These are phyloP conservation scores for Eulemur macaco DNA, from an alignment of 2,113 vertebrate genomes.

Conservation along the genomic window DNA sequence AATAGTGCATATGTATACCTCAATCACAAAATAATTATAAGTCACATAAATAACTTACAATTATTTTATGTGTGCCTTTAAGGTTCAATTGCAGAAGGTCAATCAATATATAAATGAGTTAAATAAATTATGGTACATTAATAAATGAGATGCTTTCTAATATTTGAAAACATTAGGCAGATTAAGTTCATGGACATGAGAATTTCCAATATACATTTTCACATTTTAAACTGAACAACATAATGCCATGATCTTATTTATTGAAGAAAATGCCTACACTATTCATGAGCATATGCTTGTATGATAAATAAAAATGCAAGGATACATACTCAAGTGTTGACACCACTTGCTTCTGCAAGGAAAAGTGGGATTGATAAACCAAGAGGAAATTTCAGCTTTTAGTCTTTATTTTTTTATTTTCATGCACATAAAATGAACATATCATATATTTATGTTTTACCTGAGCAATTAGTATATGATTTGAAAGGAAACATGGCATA, in stretches of 20 bases:
- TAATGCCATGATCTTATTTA: neutral
- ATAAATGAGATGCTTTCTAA: neutral
- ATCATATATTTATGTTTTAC: neutral
- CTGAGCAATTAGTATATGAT: neutral
- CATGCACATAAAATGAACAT: neutral
- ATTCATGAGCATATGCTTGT: neutral
- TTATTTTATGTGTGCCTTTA: neutral
- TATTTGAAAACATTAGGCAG: neutral
- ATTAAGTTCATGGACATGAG: neutral
- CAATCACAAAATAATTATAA: neutral
- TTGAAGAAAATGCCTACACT: neutral
- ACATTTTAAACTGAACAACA: neutral
- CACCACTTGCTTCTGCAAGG: neutral
- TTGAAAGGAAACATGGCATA: neutral
- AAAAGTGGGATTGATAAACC: neutral
- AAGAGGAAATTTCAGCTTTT: neutral
- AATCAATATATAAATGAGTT: neutral
- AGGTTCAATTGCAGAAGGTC: neutral
- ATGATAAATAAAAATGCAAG: neutral
- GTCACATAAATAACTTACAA: neutral
- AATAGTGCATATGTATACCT: neutral
- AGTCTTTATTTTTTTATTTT: neutral
- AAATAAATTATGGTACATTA: neutral
- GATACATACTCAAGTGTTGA: neutral
- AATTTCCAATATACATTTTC: neutral